phyloP scores from a whole-genome alignment of 37 sponge, comb jelly and placozoan species.

The Cliona cf. orientalis region DNA sequence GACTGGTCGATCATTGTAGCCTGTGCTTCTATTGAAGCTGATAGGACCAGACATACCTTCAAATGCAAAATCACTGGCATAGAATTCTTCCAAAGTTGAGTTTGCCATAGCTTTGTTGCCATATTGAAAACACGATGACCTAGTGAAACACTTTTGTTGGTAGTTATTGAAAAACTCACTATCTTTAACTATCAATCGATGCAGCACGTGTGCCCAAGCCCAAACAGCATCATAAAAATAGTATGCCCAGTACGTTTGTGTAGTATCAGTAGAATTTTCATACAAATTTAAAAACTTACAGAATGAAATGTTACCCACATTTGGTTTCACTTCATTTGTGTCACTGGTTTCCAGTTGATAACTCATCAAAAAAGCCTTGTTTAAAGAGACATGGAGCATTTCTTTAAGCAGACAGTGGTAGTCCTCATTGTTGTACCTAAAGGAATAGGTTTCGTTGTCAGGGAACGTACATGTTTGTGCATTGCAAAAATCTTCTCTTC shows the following conservation, averaged over 20 bases:
- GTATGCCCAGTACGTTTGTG: not conserved
- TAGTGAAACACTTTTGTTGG: too few species aligned
- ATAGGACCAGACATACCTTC: conserved; percentile 1
- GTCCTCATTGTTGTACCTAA: not conserved
- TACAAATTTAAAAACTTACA: too few species aligned
- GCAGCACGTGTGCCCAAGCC: not conserved
- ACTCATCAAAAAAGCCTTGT: too few species aligned
- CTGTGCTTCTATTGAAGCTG: not conserved
- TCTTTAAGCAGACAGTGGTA: not conserved
- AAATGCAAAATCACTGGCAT: not conserved
- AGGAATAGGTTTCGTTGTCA: too few species aligned
- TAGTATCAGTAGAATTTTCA: not conserved
- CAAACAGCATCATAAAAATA: conserved; percentile 8
- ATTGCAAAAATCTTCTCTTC: not conserved
- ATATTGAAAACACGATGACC: too few species aligned
- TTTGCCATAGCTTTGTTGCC: not conserved
- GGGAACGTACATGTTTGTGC: not conserved
- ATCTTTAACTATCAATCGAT: not conserved
- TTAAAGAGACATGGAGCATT: not conserved
- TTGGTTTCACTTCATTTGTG: too few species aligned
- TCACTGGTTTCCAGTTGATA: too few species aligned
- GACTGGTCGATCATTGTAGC: not conserved
- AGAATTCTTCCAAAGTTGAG: not conserved
- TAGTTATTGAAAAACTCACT: not conserved
- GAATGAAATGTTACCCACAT: too few species aligned